These are phyloP conservation scores for Corvus hawaiiensis DNA, from an alignment of 2,113 vertebrate species.

Conservation along the genomic window DNA sequence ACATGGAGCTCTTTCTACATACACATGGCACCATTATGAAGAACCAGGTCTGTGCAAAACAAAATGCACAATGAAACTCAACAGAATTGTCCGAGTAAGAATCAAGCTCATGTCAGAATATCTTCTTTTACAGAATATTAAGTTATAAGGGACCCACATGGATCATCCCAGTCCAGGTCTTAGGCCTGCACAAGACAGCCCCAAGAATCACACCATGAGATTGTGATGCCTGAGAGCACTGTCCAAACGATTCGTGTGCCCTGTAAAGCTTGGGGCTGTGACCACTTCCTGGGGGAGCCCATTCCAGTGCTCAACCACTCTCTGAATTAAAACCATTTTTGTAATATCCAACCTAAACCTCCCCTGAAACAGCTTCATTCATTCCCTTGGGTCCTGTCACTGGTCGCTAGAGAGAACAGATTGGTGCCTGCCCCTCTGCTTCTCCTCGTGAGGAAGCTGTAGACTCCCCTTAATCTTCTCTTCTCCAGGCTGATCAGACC, in stretches of 20 bases:
- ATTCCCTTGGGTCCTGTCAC: background rate
- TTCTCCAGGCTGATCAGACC: background rate
- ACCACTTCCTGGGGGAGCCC: background rate
- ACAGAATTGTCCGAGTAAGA: background rate
- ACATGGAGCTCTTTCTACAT: background rate
- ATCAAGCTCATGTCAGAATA: background rate
- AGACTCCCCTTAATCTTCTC: background rate
- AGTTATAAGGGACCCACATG: background rate
- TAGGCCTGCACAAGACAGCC: background rate
- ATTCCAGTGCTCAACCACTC: background rate
- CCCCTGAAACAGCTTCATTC: background rate
- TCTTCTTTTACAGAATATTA: background rate
- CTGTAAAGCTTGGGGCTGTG: background rate
- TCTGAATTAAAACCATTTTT: background rate
- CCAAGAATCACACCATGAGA: background rate
- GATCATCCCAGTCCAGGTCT: background rate
- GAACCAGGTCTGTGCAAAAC: background rate
- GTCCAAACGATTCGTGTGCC: rapidly evolving
- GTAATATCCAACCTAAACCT: background rate
- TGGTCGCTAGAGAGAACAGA: background rate
- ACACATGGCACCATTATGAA: background rate
- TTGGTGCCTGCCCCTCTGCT: background rate
- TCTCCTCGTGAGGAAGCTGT: background rate
- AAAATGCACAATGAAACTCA: background rate
- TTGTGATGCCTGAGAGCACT: background rate